Percentiles rank a stretch among this genome's conserved stretches.
phyloP scores from a whole-genome alignment of 1,140 invertebrate species.

The Trachymyrmex septentrionalis region DNA sequence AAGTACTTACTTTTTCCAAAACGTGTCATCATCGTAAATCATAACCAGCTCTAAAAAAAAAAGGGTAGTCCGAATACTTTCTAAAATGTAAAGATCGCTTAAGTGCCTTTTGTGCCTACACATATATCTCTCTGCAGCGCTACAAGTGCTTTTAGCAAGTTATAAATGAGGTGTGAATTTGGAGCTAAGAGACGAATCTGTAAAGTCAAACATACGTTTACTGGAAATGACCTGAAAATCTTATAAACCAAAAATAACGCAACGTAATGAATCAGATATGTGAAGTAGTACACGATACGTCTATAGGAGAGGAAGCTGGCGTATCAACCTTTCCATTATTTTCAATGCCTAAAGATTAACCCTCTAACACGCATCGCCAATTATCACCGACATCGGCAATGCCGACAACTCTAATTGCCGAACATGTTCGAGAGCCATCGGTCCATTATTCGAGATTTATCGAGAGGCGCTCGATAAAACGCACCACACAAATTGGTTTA shows the following conservation, averaged over 20 bases:
- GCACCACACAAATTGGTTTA: constrained; percentile 26
- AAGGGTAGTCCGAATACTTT: constrained; percentile 10
- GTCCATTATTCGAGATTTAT: constrained; percentile 28
- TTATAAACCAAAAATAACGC: not conserved
- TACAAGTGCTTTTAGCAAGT: constrained; percentile 36
- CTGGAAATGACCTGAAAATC: not conserved
- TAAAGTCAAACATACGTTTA: not conserved
- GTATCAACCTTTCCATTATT: constrained; percentile 6
- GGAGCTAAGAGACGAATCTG: constrained; percentile 18
- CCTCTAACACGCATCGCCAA: constrained; percentile 15
- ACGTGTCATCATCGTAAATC: constrained; percentile 34
- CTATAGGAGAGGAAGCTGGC: not conserved
- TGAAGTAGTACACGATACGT: not conserved
- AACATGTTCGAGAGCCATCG: constrained; percentile 16
- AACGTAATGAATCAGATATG: not conserved
- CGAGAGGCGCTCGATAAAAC: not conserved
- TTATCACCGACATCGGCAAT: constrained; percentile 20
- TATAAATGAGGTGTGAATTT: constrained; percentile 52
- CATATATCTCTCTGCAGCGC: not conserved
- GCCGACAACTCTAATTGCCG: constrained; percentile 20
- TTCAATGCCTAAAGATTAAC: constrained; percentile 5
- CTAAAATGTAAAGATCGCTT: constrained; percentile 20
- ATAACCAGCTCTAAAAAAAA: constrained; percentile 26
- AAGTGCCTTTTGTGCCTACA: constrained; percentile 14
- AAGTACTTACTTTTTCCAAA: constrained; percentile 34